A percentile compares a stretch with the other conserved stretches of the same genome.
Conservation (phyloP, 2,797 vertebrate species). For the Anas bernieri region DNA sequence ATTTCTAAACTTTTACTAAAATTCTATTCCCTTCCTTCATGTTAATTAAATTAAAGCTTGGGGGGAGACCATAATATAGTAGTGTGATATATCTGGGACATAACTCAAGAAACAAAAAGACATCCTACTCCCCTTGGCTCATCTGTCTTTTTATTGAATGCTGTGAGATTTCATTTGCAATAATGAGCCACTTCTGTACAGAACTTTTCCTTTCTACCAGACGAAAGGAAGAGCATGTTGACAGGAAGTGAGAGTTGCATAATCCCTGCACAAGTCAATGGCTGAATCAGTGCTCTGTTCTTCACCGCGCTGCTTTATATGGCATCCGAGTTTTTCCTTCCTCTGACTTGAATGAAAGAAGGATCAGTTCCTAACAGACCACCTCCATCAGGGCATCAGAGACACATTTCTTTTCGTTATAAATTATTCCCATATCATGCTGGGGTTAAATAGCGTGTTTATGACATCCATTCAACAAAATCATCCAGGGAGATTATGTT, state of each 20-base stretch:
- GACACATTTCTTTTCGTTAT: not conserved
- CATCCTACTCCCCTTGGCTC: not conserved
- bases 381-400: not conserved
- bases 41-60: constrained; percentile 34
- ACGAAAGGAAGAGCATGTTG: not conserved
- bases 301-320: not conserved
- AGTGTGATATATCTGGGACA: not conserved
- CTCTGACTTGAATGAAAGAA: not conserved
- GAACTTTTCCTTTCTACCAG: not conserved
- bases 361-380: not conserved
- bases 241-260: constrained; percentile 5
- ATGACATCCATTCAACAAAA: not conserved
- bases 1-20: constrained; percentile 49
- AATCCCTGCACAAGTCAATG: not conserved
- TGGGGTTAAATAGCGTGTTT: not conserved
- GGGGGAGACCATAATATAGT: not conserved
- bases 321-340: not conserved
- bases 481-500: not conserved
- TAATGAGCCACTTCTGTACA: constrained; percentile 8
- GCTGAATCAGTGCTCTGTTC: not conserved
- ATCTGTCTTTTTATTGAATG: not conserved
- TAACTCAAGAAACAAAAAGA: not conserved
- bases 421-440: not conserved
- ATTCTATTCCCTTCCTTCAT: constrained; percentile 19
- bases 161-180: not conserved